A percentile compares a stretch with the other conserved stretches of the same genome.
These are phyloP conservation scores for Danio kyathit DNA, from an alignment of 2,797 vertebrate species.

Conservation along the genomic window DNA sequence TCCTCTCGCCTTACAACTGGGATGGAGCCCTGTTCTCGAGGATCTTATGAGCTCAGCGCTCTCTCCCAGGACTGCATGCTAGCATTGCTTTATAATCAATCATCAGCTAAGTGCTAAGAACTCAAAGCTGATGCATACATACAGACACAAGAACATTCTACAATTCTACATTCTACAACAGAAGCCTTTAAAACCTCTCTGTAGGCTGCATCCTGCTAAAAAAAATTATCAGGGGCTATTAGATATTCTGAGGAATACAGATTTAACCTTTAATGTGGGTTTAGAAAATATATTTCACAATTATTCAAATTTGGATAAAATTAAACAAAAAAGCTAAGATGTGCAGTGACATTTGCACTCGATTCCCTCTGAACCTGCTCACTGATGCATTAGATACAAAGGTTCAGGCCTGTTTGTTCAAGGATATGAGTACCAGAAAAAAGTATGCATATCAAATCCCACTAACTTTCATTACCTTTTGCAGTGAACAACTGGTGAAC, in stretches of 20 bases:
- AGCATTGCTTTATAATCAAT: too few species aligned
- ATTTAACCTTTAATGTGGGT: conserved; percentile 29
- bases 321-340: neutral
- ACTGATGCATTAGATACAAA: conserved; percentile 30
- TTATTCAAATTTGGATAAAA: conserved; percentile 18
- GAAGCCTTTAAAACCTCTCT: conserved; percentile 1
- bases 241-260: conserved; percentile 1
- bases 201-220: neutral
- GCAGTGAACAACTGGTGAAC: neutral
- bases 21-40: too few species aligned
- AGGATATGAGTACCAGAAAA: conserved; percentile 14
- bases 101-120: neutral
- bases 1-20: too few species aligned
- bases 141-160: neutral
- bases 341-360: conserved; percentile 29
- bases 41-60: too few species aligned
- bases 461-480: conserved; percentile 22
- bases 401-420: neutral
- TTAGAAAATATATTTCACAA: conserved; percentile 20
- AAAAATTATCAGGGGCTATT: conserved; percentile 5
- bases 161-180: too few species aligned
- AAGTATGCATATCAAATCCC: conserved; percentile 29
- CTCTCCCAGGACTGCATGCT: too few species aligned
- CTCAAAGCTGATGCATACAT: neutral
- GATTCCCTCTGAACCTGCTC: neutral